Evolutionary conservation across 2,797 vertebrate species (phyloP).

Genomic region (Phylloscopus collybita): DNA sequence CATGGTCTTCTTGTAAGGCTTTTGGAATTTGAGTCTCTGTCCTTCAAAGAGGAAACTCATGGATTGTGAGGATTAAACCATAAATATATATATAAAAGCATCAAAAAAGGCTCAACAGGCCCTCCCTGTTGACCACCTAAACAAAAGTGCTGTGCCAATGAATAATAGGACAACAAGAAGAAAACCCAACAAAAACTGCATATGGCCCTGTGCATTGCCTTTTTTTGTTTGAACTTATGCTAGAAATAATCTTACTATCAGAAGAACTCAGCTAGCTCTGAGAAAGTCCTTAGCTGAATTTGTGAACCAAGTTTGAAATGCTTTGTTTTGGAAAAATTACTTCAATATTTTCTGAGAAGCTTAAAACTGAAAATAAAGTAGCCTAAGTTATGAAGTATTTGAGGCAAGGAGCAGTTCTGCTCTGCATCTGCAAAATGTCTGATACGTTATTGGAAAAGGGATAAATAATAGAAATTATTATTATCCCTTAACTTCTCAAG

Average conservation of each 20-base stretch:
- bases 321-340: not conserved
- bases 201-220: not conserved
- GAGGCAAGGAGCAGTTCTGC: not conserved
- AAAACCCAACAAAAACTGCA: not conserved
- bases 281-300: not conserved
- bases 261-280: not conserved
- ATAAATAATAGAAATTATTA: not conserved
- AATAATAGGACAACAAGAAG: not conserved
- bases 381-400: not conserved
- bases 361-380: not conserved
- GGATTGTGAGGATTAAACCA: not conserved
- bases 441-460: not conserved
- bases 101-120: not conserved
- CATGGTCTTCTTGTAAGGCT: not conserved
- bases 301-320: not conserved
- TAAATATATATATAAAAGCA: not conserved
- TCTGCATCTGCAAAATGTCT: not conserved
- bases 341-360: not conserved
- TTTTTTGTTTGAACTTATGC: not conserved
- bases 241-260: not conserved
- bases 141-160: not conserved
- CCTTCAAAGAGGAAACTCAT: not conserved
- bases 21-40: not conserved
- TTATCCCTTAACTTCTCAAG: not conserved
- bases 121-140: not conserved